Evolutionary conservation across 2,797 vertebrate species (phyloP).

Genomic region (Schizopygopsis pylzovi): DNA sequence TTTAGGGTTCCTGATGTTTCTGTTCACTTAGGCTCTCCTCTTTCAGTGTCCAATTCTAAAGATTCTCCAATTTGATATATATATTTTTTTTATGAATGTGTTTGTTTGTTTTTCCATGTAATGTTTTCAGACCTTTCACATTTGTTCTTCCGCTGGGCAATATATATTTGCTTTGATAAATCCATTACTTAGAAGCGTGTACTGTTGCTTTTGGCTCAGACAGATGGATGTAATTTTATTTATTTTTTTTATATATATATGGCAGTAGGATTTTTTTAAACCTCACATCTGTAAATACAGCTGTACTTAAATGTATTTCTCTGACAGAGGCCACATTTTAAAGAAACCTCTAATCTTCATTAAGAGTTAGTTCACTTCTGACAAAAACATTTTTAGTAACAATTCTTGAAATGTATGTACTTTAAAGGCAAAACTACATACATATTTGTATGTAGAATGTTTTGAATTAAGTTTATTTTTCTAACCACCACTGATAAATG

Average conservation of each 20-base stretch:
- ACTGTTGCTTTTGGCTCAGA: not conserved
- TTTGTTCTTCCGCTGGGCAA: not conserved
- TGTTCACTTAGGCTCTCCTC: not conserved
- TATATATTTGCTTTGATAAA: slow-evolving; percentile 11
- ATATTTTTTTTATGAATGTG: not conserved
- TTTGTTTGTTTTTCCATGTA: slow-evolving; percentile 20
- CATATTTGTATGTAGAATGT: not conserved
- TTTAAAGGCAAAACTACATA: too few relatives aligned
- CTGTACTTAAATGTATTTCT: slow-evolving; percentile 16
- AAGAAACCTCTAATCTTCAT: not conserved
- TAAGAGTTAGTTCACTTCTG: not conserved
- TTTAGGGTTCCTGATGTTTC: not conserved
- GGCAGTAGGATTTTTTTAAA: not conserved
- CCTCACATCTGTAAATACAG: slow-evolving; percentile 6
- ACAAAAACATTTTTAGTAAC: not conserved
- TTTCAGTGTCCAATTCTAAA: not conserved
- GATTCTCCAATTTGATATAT: not conserved
- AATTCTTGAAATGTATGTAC: not conserved
- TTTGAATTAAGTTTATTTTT: not conserved
- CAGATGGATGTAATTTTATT: not conserved
- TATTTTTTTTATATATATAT: not conserved
- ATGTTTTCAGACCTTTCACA: not conserved
- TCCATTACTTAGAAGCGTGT: not conserved
- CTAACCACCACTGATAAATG: not conserved
- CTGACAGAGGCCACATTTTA: not conserved